Evolutionary conservation across 2,113 vertebrate species (phyloP).

Genomic region (Notarius quadriscutis): DNA sequence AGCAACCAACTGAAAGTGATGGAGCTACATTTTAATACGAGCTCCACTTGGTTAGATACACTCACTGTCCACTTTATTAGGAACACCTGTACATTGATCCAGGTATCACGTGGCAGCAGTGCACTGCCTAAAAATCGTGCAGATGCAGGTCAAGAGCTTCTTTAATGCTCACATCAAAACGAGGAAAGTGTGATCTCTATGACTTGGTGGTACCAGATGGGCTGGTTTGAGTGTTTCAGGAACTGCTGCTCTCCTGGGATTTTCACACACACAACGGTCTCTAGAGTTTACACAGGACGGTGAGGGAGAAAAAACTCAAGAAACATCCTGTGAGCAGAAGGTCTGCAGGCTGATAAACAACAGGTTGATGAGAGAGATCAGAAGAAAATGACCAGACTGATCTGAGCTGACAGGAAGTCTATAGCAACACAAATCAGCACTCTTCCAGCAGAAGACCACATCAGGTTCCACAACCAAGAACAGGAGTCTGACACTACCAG

Average conservation of each 20-base stretch:
- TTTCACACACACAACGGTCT: neutral
- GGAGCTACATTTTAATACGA: neutral
- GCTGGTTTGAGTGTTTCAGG: neutral
- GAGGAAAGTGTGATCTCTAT: no score
- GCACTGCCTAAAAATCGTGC: no score
- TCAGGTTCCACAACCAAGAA: neutral
- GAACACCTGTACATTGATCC: no score
- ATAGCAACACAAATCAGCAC: no score
- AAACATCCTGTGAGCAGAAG: no score
- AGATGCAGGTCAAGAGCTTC: no score
- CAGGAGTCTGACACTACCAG: neutral
- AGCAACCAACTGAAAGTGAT: neutral
- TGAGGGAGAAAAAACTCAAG: neutral
- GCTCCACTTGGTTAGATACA: neutral
- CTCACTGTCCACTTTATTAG: neutral
- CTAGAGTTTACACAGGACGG: neutral
- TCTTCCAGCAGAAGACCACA: neutral
- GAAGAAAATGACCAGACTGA: neutral
- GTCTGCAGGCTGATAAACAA: neutral
- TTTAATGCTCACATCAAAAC: no score
- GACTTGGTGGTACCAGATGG: no score
- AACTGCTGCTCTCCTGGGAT: neutral
- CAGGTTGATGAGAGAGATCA: neutral
- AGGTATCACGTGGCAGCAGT: no score
- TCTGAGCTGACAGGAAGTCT: neutral